These are phyloP conservation scores for Rhinolophus sinicus DNA, from an alignment of 2,113 vertebrate genomes.

Conservation along the genomic window DNA sequence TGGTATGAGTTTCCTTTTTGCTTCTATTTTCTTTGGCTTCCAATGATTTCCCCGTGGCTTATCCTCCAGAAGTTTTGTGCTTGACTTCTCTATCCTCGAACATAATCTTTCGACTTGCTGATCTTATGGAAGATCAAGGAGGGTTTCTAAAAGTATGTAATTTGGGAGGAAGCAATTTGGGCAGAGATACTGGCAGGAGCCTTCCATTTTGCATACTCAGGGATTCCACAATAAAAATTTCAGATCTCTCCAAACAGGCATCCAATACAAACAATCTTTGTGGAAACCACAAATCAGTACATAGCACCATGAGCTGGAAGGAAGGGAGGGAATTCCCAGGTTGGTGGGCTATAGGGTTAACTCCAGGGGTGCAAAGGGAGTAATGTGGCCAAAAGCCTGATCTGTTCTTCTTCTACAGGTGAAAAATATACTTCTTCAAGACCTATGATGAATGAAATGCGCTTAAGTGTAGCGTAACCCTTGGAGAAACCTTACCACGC, in stretches of 20 bases:
- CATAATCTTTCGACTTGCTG: background rate
- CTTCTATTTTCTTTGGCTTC: background rate
- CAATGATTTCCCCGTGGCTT: background rate
- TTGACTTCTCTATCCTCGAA: background rate
- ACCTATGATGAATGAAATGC: background rate
- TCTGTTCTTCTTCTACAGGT: background rate
- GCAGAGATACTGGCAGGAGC: background rate
- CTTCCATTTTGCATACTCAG: background rate
- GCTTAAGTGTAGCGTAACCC: background rate
- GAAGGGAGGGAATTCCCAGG: too few species aligned
- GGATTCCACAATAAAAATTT: background rate
- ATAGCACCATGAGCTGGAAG: too few species aligned
- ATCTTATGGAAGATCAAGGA: background rate
- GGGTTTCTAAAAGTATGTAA: background rate
- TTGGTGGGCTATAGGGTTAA: background rate
- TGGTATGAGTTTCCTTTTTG: background rate
- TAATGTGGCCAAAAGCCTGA: background rate
- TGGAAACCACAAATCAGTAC: background rate
- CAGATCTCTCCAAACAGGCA: background rate
- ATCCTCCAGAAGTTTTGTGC: background rate
- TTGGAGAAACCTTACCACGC: background rate
- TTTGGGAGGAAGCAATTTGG: background rate
- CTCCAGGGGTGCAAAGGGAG: background rate
- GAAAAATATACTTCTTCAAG: background rate
- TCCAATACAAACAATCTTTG: background rate